phyloP scores from a whole-genome alignment of 2,113 vertebrate genomes.

The Pachypanchax playfairii region DNA sequence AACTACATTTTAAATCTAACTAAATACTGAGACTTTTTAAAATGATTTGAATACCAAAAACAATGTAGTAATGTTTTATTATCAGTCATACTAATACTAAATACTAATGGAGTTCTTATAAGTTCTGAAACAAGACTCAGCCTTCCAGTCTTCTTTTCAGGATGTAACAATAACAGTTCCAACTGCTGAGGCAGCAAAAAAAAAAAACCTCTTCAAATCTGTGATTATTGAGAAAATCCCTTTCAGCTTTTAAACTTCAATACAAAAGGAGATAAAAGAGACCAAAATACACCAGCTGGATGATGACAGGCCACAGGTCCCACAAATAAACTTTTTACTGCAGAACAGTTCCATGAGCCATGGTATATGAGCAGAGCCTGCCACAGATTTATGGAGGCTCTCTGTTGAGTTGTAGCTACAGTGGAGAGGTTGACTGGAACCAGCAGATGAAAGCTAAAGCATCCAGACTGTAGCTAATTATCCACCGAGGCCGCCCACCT shows the following conservation, averaged over 20 bases:
- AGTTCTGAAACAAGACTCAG: neutral
- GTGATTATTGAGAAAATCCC: constrained; percentile 33
- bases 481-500: constrained; percentile 39
- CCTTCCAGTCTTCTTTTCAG: neutral
- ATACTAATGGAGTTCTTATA: neutral
- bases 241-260: constrained; percentile 45
- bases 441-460: constrained; percentile 35
- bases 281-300: constrained; percentile 18
- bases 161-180: neutral
- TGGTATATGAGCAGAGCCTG: constrained; percentile 39
- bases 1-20: neutral
- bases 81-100: too few relatives aligned
- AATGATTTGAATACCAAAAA: neutral
- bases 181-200: constrained; percentile 14
- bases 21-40: neutral
- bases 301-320: constrained; percentile 49
- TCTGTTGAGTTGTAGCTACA: constrained; percentile 35
- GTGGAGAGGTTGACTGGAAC: constrained; percentile 36
- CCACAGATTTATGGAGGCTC: constrained; percentile 43
- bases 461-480: constrained; percentile 47
- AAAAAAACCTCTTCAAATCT: constrained; percentile 24
- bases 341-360: constrained; percentile 40
- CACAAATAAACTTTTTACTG: constrained; percentile 54
- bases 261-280: constrained; percentile 39
- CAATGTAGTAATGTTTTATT: neutral